Evolutionary conservation across 2,888 invertebrate genomes (phyloP).

Genomic region (Petrolisthes manimaculis): DNA sequence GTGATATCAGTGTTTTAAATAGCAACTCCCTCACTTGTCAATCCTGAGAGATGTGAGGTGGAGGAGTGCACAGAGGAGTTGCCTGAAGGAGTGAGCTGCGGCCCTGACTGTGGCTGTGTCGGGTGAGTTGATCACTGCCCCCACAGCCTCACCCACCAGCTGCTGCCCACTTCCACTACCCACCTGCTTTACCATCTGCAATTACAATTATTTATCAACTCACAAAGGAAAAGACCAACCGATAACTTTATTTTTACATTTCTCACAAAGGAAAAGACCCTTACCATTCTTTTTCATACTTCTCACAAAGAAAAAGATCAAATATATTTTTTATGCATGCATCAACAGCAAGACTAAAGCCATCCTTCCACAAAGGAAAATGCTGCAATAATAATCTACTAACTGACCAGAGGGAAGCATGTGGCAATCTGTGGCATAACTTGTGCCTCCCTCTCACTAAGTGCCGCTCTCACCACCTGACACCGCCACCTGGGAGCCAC

Average conservation of each 20-base stretch:
- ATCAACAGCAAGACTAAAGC: neutral
- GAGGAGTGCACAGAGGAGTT: constrained; percentile 58
- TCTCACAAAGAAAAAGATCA: neutral
- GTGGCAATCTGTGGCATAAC: constrained; percentile 40
- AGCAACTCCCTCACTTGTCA: neutral
- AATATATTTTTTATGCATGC: neutral
- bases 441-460: constrained; percentile 28
- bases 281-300: neutral
- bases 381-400: neutral
- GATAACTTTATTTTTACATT: neutral
- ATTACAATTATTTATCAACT: neutral
- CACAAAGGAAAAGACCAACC: no score
- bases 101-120: constrained; percentile 27
- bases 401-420: constrained; percentile 55
- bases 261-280: neutral
- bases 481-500: constrained; percentile 55
- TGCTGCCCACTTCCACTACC: constrained; percentile 37
- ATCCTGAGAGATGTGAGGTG: constrained; percentile 36
- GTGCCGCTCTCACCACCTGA: constrained; percentile 36
- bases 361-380: neutral
- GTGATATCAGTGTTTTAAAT: no score
- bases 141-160: constrained; percentile 50
- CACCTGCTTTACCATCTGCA: constrained; percentile 51
- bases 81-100: constrained; percentile 34
- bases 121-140: constrained; percentile 35